Evolutionary conservation across 2,113 vertebrate genomes (phyloP), one percentile per base, ranked within the genome.

Genomic region (Syngnathus typhle): DNA sequence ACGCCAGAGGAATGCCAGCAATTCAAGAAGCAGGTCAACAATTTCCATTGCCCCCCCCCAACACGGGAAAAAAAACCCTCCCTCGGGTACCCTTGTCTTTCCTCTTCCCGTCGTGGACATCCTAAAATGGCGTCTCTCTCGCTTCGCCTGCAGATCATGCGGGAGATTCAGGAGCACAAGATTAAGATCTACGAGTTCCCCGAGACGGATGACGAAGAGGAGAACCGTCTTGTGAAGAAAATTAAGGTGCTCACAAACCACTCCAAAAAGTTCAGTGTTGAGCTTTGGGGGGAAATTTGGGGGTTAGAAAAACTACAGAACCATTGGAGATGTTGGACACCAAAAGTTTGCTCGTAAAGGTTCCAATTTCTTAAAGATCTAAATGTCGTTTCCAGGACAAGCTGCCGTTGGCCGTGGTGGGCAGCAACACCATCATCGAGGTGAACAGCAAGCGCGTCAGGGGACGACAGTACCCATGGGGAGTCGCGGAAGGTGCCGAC

Each of bases 161-260:
- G 94, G 87, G 97, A 98, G 94, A 98, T 99, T 82, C 95, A 95
- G 83, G 97, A 99, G 88, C 96, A 99, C 89, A 98, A 98, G 94
- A 99, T 98, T 83, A 98, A 98, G 90, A 97, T 99, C 91, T 99
- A 99, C 75, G 97, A 99, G 91, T 99, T 99, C 85, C 95, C 97
- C n/a, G 96, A 99, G 90, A 97, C 93, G 1, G 94, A 97, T 70
- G 96, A 98, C 64, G 96, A 98, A 89, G 97, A 99, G 84, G 97
- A 99, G 90, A 98, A 97, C 90, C 94, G 94, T 81, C 90, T 98
- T 75, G 95, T 96, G 85, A 98, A 98, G 90, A 98, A 95, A 87
- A 96, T 98, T 74, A 98, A 98, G 92, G 96, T 98, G 13, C 23
- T 39, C n/a, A 19, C 11, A 1, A 1, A 15, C 5, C 2, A 12